Evolutionary conservation across 2,888 invertebrate genomes (phyloP).

Genomic region (Andrena bicolor): DNA sequence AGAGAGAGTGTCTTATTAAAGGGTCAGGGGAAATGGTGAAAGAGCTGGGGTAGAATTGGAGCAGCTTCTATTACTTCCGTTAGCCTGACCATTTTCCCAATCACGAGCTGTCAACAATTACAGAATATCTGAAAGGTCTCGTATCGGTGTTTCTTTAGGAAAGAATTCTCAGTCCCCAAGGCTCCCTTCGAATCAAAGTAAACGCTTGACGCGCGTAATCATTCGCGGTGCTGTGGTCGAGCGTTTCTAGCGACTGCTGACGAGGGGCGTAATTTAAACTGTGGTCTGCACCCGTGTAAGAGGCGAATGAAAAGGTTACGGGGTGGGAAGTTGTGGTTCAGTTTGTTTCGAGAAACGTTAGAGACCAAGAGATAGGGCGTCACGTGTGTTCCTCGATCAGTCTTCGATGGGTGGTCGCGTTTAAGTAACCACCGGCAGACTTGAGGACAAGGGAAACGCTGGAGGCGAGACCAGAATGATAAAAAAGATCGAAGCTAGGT

Average conservation of each 20-base stretch:
- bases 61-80: not conserved
- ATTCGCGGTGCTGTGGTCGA: slow-evolving; percentile 65
- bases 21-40: not conserved
- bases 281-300: slow-evolving; percentile 63
- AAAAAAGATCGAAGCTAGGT: slow-evolving; percentile 45
- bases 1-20: not conserved
- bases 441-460: not conserved
- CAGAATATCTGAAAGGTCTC: not conserved
- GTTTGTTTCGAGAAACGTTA: slow-evolving; percentile 56
- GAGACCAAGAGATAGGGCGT: slow-evolving; percentile 18
- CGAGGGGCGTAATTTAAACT: slow-evolving; percentile 70
- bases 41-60: not conserved
- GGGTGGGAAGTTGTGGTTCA: slow-evolving; percentile 39
- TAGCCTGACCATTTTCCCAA: not conserved
- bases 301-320: slow-evolving; percentile 75
- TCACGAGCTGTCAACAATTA: not conserved
- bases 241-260: slow-evolving; percentile 50
- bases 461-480: slow-evolving; percentile 6
- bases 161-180: not conserved
- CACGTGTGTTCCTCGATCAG: not conserved
- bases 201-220: slow-evolving; percentile 52
- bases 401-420: slow-evolving; percentile 24
- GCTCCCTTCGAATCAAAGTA: slow-evolving; percentile 29
- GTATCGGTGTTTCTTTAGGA: not conserved
- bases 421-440: slow-evolving; percentile 17